These are phyloP conservation scores for Dioctria rufipes DNA, from an alignment of 2,888 invertebrate species.

Conservation along the genomic window DNA sequence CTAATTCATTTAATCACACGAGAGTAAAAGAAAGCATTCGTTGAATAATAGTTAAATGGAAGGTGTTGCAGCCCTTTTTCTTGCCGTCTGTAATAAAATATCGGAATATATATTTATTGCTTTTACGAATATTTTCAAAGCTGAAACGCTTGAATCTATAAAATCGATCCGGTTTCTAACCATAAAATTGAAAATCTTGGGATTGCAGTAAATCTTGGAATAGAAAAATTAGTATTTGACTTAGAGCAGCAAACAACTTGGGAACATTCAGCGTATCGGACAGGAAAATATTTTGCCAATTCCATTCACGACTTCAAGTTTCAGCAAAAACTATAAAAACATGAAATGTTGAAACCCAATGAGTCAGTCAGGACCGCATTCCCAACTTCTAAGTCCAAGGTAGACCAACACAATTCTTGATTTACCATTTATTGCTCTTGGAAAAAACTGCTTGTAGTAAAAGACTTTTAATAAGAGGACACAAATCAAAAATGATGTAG, in stretches of 20 bases:
- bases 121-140: no score
- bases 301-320: slow-evolving; percentile 36
- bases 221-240: slow-evolving; percentile 14
- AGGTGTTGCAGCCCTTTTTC: no score
- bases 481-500: slow-evolving; percentile 59
- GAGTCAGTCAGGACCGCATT: slow-evolving; percentile 13
- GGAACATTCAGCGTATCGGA: neutral
- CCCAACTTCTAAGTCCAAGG: neutral
- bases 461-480: slow-evolving; percentile 56
- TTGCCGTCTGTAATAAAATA: no score
- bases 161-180: neutral
- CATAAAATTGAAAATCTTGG: slow-evolving; percentile 19
- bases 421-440: neutral
- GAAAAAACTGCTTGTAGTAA: slow-evolving; percentile 42
- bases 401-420: slow-evolving; percentile 17
- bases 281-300: slow-evolving; percentile 18
- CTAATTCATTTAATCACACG: no score
- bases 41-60: no score
- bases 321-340: slow-evolving; percentile 52
- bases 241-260: neutral
- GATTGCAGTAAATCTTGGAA: slow-evolving; percentile 25
- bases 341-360: slow-evolving; percentile 27
- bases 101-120: no score
- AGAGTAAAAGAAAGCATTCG: no score
- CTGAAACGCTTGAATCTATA: no score